Evolutionary conservation across 2,113 vertebrate genomes (phyloP).

Genomic region (Dasyurus viverrinus): DNA sequence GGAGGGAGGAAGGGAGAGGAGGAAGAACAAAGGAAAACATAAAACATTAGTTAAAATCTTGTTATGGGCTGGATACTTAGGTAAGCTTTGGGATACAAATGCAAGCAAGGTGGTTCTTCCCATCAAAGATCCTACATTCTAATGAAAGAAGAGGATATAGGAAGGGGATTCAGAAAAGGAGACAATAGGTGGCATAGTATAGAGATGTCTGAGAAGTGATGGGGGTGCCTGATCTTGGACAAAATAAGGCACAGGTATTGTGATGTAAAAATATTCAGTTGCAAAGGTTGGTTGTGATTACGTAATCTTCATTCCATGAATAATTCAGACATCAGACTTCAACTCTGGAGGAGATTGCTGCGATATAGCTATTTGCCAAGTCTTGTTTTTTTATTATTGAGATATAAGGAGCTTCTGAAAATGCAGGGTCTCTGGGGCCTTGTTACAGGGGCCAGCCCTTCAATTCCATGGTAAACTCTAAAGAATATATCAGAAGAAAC

Average conservation of each 20-base stretch:
- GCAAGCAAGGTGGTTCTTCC: not conserved
- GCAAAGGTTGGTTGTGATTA: constrained; percentile 64
- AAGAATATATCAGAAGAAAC: constrained; percentile 49
- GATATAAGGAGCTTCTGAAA: constrained; percentile 62
- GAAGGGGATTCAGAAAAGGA: not conserved
- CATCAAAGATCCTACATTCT: not conserved
- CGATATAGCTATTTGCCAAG: constrained; percentile 67
- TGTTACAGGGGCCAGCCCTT: constrained; percentile 66
- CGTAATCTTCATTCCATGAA: constrained; percentile 72
- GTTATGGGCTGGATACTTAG: not conserved
- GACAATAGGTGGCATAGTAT: not conserved
- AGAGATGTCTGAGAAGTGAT: not conserved
- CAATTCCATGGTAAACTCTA: constrained; percentile 58
- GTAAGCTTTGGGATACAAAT: not conserved
- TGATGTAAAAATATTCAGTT: constrained; percentile 68
- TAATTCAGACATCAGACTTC: constrained; percentile 72
- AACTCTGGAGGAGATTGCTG: constrained; percentile 52
- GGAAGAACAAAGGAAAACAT: not conserved
- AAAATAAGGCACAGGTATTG: constrained; percentile 47
- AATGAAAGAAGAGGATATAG: not conserved
- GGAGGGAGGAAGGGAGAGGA: not conserved
- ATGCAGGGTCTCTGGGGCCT: constrained; percentile 65
- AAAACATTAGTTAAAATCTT: constrained; percentile 21
- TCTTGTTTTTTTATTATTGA: constrained; percentile 75
- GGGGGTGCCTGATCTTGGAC: not conserved